Evolutionary conservation across 2,888 invertebrate species (phyloP), one percentile per base, ranked within the genome.

Genomic region (Hemicrepidius hirtus): DNA sequence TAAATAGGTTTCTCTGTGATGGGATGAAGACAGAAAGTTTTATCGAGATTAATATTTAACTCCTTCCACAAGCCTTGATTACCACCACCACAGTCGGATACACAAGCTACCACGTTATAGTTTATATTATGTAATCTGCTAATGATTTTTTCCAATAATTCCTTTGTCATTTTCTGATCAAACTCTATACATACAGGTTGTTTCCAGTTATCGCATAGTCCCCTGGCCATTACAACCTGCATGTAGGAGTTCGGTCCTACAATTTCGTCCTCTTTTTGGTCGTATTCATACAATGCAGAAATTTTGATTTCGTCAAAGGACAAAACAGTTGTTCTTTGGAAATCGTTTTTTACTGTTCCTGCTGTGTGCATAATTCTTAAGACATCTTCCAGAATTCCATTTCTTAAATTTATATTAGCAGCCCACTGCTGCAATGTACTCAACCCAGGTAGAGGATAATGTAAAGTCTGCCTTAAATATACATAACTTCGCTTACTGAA

Each of bases 91-190:
- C 76, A 78, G 62, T 80, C 78, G 20, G 40, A 67, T 0, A 77
- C 77, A 71, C 74, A 76, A 0, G 76, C 80, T 1, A 81, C 78
- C 4, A 77, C 78, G 1, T 41, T 68, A 49, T 68, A 79, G 0
- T 35, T 53, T 16, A 77, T 74, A n/a, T 65, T 53, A 63, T 77
- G 50, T 46, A 79, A 44, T 50, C 73, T 46, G 0, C 0, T 10
- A 3, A 75, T 63, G 13, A 77, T 41, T 9, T 76, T 21, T 16
- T 53, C 37, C 49, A 76, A 65, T 10, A 77, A 72, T 9, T 49
- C 65, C 40, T 40, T 53, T n/a, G 75, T 76, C 62, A 76, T 76
- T 73, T 75, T 76, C 65, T 69, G 40, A 46, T 76, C 75, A 63
- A 76, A 76, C 12, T 28, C 69, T 4, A 77, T 18, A 40, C 69